Base-by-base conservation (phyloP, 2,888 invertebrate genomes). In the Apoda limacodes region DNA sequence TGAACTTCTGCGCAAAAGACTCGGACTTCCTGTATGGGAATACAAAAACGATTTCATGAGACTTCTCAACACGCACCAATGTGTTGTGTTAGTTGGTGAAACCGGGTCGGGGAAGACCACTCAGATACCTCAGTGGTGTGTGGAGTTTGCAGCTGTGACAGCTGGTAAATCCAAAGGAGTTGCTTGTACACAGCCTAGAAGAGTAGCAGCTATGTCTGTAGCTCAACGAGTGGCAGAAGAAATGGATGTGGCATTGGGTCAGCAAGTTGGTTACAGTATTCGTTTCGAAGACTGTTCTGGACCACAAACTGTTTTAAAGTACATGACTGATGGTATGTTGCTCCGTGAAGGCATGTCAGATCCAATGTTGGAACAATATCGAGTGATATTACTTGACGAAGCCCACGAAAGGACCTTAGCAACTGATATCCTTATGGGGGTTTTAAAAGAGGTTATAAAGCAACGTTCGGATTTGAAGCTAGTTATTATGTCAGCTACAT, bases 271-370 rank as follows among this genome's bases (percentile, higher is more conserved):
- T 5, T 78, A 76, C 52, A 75, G 95, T 60, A 99, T 99, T 60
- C 92, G 99, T 84, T 99, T 99, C 60, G 99, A 99, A 70, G 98
- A 99, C 75, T 98, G 98, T 60, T 96, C 98, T 2, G 95, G 95
- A 1, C 86, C 92, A 0, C 93, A 91, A 58, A 99, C 98, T 0
- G 84, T 97, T 14, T 82, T 99, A 2, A 99, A 99, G 59, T 98
- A 99, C 65, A 95, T 98, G 95, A 99, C 99, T 9, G 98, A 99
- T 55, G 99, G 99, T 93, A 99, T 99, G 99, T 86, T 99, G 66
- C 81, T 99, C 17, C 83, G 99, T 39, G 99, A 99, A 82, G 98
- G 96, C 0, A 99, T 99, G 99, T 97, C 96, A 0, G 98, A 98
- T 67, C 98, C 99, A 0, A 92, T 98, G 88, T 74, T 99, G 5